Conservation (phyloP, 2,888 invertebrate species). For the Abrostola triplasia region DNA sequence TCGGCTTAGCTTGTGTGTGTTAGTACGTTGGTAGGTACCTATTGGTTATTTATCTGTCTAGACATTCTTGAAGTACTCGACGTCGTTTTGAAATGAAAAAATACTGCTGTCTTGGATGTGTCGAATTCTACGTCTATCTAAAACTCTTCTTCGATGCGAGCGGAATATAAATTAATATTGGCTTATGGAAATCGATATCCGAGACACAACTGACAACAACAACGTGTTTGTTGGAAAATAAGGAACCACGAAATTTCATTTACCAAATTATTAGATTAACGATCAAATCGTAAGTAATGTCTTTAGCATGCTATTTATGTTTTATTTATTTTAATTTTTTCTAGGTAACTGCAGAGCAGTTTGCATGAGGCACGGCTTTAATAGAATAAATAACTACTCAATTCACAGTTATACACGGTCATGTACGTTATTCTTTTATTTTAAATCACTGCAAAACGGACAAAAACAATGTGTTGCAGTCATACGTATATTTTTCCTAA, state of each 20-base stretch:
- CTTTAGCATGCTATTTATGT: conserved; percentile 68
- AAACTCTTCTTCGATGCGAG: conserved; percentile 30
- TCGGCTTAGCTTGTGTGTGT: conserved; percentile 82
- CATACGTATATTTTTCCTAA: conserved; percentile 12
- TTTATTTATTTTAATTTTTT: conserved; percentile 68
- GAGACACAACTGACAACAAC: conserved; percentile 3
- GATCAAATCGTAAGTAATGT: conserved; percentile 47
- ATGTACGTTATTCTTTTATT: conserved; percentile 75
- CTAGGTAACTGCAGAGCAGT: conserved; percentile 80
- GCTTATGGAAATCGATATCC: conserved; percentile 15
- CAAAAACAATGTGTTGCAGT: conserved; percentile 38
- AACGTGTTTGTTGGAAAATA: conserved; percentile 20
- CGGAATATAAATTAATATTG: conserved; percentile 34
- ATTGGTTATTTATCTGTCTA: conserved; percentile 67
- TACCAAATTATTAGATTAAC: conserved; percentile 30
- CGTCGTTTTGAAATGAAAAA: conserved; percentile 57
- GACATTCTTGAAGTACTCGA: conserved; percentile 62
- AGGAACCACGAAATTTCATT: conserved; percentile 18
- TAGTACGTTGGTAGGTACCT: conserved; percentile 64
- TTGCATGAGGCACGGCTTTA: conserved; percentile 82
- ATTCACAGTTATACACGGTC: conserved; percentile 77
- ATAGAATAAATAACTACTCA: conserved; percentile 78
- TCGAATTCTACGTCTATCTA: conserved; percentile 44
- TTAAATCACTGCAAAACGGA: conserved; percentile 17
- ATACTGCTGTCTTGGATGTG: conserved; percentile 31